Percentiles rank a stretch among this genome's conserved stretches.
phyloP scores from a whole-genome alignment of 1,140 invertebrate genomes.

The Trinorchestia longiramus region DNA sequence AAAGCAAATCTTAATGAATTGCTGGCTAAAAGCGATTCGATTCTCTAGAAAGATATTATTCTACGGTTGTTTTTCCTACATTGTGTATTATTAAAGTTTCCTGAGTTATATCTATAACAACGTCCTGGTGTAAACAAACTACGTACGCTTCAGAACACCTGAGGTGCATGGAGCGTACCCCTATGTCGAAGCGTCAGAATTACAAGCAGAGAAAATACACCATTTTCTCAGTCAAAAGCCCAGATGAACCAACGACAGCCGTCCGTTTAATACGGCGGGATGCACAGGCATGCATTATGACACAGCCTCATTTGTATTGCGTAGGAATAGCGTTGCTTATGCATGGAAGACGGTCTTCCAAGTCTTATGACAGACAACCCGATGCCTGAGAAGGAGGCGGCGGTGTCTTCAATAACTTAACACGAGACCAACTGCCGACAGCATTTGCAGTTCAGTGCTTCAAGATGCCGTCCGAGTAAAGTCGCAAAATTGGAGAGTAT shows the following conservation, averaged over 20 bases:
- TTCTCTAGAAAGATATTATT: too few relatives aligned
- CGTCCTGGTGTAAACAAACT: too few relatives aligned
- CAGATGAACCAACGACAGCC: background rate
- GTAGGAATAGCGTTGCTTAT: constrained; percentile 46
- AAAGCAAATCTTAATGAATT: too few relatives aligned
- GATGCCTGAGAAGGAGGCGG: background rate
- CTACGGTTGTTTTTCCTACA: too few relatives aligned
- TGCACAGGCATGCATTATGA: constrained; percentile 13
- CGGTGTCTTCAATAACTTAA: background rate
- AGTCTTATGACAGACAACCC: background rate
- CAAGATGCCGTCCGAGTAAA: background rate
- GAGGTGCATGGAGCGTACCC: too few relatives aligned
- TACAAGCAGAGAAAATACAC: background rate
- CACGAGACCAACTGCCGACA: background rate
- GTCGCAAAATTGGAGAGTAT: background rate
- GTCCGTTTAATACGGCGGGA: background rate
- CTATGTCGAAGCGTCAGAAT: too few relatives aligned
- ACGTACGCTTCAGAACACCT: too few relatives aligned
- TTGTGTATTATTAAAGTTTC: too few relatives aligned
- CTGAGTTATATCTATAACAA: too few relatives aligned
- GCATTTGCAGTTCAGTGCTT: background rate
- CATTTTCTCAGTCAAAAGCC: background rate
- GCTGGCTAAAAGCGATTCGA: too few relatives aligned
- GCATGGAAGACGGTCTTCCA: background rate
- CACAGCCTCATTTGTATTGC: background rate